Evolutionary conservation across 2,113 vertebrate species (phyloP).

Genomic region (Sporophila hypoxantha): DNA sequence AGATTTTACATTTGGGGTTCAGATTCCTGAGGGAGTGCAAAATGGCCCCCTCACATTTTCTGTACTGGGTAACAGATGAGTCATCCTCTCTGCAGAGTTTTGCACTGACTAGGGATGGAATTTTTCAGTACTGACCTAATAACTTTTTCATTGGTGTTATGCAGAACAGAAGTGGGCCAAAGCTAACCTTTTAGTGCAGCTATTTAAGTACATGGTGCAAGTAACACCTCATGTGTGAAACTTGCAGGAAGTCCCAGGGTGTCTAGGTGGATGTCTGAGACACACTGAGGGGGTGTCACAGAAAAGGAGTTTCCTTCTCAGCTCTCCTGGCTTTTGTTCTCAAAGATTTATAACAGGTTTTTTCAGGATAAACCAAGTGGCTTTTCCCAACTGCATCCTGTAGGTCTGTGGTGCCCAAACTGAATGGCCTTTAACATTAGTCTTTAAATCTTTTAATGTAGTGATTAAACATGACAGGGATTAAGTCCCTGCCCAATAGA

Average conservation of each 20-base stretch:
- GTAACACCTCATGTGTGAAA: not conserved
- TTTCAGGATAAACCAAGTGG: not conserved
- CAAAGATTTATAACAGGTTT: not conserved
- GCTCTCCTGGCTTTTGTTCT: not conserved
- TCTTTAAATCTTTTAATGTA: slow-evolving; percentile 31
- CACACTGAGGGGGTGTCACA: fast-evolving
- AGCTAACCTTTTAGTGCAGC: not conserved
- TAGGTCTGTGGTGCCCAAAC: not conserved
- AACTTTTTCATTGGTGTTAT: not conserved
- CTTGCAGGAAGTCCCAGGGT: not conserved
- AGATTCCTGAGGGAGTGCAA: not conserved
- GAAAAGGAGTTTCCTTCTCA: not conserved
- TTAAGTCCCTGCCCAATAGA: slow-evolving; percentile 47
- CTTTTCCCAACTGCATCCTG: not conserved
- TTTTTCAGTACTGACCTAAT: not conserved
- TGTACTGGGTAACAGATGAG: not conserved
- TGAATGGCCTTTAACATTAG: slow-evolving; percentile 10
- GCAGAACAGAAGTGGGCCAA: not conserved
- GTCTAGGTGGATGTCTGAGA: not conserved
- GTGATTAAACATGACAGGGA: slow-evolving; percentile 57
- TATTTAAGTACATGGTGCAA: not conserved
- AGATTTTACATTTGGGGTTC: not conserved
- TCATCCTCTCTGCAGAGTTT: not conserved
- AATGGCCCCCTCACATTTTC: not conserved
- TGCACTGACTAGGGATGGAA: fast-evolving